phyloP scores from a whole-genome alignment of 2,113 vertebrate species.

The Pica pica region DNA sequence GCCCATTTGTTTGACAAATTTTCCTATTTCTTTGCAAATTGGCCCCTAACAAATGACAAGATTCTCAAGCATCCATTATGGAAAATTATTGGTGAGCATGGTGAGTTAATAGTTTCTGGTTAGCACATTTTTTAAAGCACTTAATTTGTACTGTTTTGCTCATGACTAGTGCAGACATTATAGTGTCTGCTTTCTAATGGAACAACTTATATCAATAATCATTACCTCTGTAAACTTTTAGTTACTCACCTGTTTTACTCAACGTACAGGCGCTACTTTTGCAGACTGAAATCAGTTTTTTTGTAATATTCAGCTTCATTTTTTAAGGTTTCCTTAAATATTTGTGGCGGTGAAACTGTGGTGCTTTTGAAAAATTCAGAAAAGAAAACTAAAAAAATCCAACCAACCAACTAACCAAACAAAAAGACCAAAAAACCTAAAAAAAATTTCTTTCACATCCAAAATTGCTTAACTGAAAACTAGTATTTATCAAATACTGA shows the following conservation, averaged over 20 bases:
- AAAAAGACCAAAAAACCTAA: background rate
- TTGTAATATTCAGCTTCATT: background rate
- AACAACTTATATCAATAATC: background rate
- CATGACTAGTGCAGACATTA: background rate
- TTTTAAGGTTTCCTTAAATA: background rate
- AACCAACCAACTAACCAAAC: background rate
- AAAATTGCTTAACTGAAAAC: background rate
- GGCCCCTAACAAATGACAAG: background rate
- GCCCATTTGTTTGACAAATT: background rate
- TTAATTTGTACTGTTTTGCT: background rate
- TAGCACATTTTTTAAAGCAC: background rate
- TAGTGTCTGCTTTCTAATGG: background rate
- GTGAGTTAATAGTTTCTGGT: background rate
- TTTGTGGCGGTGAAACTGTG: background rate
- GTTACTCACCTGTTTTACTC: background rate
- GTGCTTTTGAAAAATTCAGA: background rate
- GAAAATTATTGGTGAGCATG: background rate
- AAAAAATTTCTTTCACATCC: background rate
- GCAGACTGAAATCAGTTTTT: background rate
- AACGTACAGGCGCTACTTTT: background rate
- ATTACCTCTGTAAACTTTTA: background rate
- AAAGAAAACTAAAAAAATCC: background rate
- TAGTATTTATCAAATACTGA: background rate
- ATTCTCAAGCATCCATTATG: background rate
- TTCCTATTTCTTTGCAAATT: background rate